Evolutionary conservation across 2,113 vertebrate species (phyloP), one percentile per base, ranked within the genome.

Genomic region (Sylvia atricapilla): DNA sequence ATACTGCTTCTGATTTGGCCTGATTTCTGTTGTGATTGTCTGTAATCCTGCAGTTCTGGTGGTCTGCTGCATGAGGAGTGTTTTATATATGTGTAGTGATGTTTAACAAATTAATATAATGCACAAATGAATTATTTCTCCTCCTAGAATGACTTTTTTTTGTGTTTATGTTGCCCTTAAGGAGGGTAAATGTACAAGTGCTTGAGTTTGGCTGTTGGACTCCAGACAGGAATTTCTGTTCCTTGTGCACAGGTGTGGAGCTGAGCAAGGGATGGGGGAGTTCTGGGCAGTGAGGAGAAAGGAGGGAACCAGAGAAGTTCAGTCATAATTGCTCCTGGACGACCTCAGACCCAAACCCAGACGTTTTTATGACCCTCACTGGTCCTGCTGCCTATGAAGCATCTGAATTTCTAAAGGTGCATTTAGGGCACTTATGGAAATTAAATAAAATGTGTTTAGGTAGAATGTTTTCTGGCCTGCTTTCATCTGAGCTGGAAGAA

Each of bases 41-140:
- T 87, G 69, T 47, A 75, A 15, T 85, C 55, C 55, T 66, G 18
- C 31, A 62, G 21, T 67, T 64, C 56, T 64, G 52, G 17, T 49
- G 21, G 14, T 62, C 70, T 69, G 66, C 37, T 66, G 23, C 37
- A 9, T 22, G 41, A 58, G 31, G 52, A 30, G 2, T 21, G 18
- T 20, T 91, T 58, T 74, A 39, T 63, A 25, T 33, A n/a, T 0
- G 0, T 0, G 0, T 39, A 52, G 44, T 15, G 16, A 25, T 33
- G 9, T 69, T 66, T 50, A 80, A 56, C 28, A 53, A 87, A 50
- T 39, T 13, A 77, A 46, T 79, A 19, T 25, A 37, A 76, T 16
- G 16, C 33, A 56, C 4, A 49, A 33, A 43, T 55, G 21, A 79
- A 44, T 37, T 79, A 33, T 28, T 89, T 79, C 23, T 89, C 27